phyloP scores from a whole-genome alignment of 1,140 invertebrate genomes.

The Drosophila nannoptera region DNA sequence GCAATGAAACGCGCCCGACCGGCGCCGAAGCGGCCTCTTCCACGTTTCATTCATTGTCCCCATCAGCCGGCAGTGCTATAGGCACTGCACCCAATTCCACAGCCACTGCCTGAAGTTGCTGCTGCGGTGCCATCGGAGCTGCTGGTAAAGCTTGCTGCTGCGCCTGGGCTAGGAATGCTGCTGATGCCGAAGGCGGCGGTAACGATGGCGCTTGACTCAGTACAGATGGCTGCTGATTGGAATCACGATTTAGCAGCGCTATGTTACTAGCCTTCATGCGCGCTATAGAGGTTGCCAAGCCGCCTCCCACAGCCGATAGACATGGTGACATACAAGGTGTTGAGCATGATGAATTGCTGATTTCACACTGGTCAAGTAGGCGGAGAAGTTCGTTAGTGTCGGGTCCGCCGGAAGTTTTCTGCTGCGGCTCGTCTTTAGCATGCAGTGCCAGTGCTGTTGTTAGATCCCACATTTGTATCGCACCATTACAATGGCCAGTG shows the following conservation, averaged over 20 bases:
- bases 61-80: constrained; percentile 41
- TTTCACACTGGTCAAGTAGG: constrained; percentile 95
- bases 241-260: constrained; percentile 84
- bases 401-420: constrained; percentile 87
- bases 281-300: constrained; percentile 80
- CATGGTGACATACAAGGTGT: constrained; percentile 92
- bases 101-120: constrained; percentile 12
- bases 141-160: constrained; percentile 36
- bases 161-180: constrained; percentile 17
- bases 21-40: constrained; percentile 72
- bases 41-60: constrained; percentile 76
- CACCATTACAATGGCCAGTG: constrained; percentile 96
- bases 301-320: constrained; percentile 81
- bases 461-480: constrained; percentile 99
- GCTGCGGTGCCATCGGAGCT: constrained; percentile 17
- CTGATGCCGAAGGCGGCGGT: constrained; percentile 4
- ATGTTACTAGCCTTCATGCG: constrained; percentile 87
- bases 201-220: constrained; percentile 9
- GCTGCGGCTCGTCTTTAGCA: constrained; percentile 84
- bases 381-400: constrained; percentile 93
- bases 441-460: constrained; percentile 94
- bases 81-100: constrained; percentile 14
- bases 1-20: constrained; percentile 75
- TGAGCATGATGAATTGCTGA: constrained; percentile 89
- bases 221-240: constrained; percentile 23